Percentiles rank a stretch among this genome's conserved stretches.
phyloP scores from a whole-genome alignment of 1,140 invertebrate genomes.

The Drosophila pandora region DNA sequence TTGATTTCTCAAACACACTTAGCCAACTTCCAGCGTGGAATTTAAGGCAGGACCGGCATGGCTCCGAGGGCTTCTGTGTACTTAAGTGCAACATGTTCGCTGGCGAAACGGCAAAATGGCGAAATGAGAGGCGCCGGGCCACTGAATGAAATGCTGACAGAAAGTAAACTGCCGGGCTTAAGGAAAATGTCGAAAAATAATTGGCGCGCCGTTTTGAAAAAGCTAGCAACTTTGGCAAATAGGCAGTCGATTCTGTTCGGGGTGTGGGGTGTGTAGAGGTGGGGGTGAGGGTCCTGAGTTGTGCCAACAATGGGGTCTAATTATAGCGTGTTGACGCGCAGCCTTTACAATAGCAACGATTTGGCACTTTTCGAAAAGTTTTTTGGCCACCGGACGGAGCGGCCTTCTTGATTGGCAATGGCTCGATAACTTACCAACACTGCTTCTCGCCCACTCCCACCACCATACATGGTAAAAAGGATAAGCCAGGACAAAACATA shows the following conservation, averaged over 20 bases:
- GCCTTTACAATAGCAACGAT: conserved; percentile 54
- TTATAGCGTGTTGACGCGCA: conserved; percentile 58
- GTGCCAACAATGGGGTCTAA: conserved; percentile 68
- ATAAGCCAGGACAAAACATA: conserved; percentile 4
- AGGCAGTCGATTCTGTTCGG: conserved; percentile 10
- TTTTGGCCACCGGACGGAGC: conserved; percentile 23
- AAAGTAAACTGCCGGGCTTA: conserved; percentile 72
- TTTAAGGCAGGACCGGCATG: conserved; percentile 2
- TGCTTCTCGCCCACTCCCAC: neutral
- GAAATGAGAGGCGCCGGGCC: conserved; percentile 56
- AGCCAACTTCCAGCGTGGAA: conserved; percentile 42
- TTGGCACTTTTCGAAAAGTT: conserved; percentile 47
- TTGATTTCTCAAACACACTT: conserved; percentile 68
- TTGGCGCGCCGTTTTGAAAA: conserved; percentile 44
- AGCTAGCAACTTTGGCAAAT: conserved; percentile 44
- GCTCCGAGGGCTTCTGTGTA: conserved; percentile 31
- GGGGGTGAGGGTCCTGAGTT: conserved; percentile 5
- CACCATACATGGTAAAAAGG: neutral
- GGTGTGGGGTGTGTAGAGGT: conserved; percentile 8
- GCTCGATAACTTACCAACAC: conserved; percentile 27
- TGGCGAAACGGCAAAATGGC: conserved; percentile 58
- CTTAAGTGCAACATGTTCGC: conserved; percentile 70
- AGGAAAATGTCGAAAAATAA: conserved; percentile 73
- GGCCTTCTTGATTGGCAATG: conserved; percentile 41
- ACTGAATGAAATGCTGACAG: conserved; percentile 76